Percentiles rank a stretch among this genome's conserved stretches.
These are phyloP conservation scores for Brachypterus glaber DNA, from an alignment of 2,888 invertebrate species.

Conservation along the genomic window DNA sequence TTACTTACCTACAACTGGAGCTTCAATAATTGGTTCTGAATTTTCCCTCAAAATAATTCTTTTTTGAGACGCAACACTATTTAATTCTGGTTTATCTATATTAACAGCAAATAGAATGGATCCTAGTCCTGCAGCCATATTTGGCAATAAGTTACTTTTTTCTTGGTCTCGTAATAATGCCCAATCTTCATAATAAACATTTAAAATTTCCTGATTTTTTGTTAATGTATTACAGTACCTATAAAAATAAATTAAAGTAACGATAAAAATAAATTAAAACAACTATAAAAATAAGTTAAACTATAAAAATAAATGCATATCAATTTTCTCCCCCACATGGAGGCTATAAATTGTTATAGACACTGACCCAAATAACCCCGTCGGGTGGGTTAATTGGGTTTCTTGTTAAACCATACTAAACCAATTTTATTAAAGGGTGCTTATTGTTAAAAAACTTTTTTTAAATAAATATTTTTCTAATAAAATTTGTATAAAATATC, in stretches of 20 bases:
- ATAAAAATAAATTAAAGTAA: slow-evolving; percentile 18
- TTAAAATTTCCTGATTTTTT: slow-evolving; percentile 51
- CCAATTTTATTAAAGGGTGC: too few relatives aligned
- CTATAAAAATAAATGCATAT: too few relatives aligned
- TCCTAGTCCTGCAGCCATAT: slow-evolving; percentile 78
- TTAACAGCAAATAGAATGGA: slow-evolving; percentile 87
- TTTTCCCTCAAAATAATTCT: slow-evolving; percentile 41
- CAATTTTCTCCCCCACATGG: too few relatives aligned
- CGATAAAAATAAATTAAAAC: background rate
- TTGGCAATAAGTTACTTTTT: slow-evolving; percentile 66
- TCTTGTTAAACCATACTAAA: too few relatives aligned
- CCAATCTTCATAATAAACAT: slow-evolving; percentile 75
- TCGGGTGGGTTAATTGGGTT: too few relatives aligned
- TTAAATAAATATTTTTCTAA: too few relatives aligned
- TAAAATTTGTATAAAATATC: too few relatives aligned
- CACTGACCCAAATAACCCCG: too few relatives aligned
- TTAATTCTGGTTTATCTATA: slow-evolving; percentile 78
- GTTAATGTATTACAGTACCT: slow-evolving; percentile 68
- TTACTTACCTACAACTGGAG: slow-evolving; percentile 49
- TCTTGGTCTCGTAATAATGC: slow-evolving; percentile 76
- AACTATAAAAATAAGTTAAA: too few relatives aligned
- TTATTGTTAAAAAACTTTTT: too few relatives aligned
- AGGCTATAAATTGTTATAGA: too few relatives aligned
- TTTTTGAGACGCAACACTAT: slow-evolving; percentile 46
- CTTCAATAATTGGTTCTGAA: slow-evolving; percentile 58